Base-by-base conservation (phyloP, 2,113 vertebrate genomes). In the Cyanoderma ruficeps region DNA sequence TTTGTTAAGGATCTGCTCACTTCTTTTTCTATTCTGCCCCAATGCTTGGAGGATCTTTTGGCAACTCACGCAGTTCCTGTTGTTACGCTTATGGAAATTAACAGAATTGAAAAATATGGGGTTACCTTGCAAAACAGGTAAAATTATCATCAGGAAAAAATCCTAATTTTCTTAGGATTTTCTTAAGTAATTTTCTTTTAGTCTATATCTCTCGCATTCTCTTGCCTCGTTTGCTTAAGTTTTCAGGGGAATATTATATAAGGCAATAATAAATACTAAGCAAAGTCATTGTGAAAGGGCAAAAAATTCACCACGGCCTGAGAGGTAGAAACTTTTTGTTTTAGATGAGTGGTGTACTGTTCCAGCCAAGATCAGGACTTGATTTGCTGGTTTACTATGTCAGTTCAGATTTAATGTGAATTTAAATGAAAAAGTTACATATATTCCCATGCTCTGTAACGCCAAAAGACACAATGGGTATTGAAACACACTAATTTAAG, bases 1-100 rank as follows among this genome's bases (percentile, higher is more conserved):
- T 97, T 97, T 96, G 96, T 97, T 97, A 96, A 93, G 94, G 91
- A 97, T 90, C 94, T 95, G 91, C 65, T 96, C 85, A 63, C 50
- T 94, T 80, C 94, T 95, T 88, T 96, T 93, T 95, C 87, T 96
- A 53, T 89, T 96, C 90, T 89, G 69, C 80, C 89, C 95, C 82
- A 95, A 79, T 11, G 30, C 53, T 93, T 90, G 79, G 79, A 96
- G 59, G 94, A 95, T 91, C 68, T 82, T 94, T 91, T 82, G 75
- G 61, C 94, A 93, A 89, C 88, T 90, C 59, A 75, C 5, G 8
- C 65, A 85, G 72, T 80, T 96, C 94, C 87, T 91, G 72, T 89
- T 95, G 39, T 94, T 94, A 81, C 5, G 28, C 74, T 89, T 79
- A 72, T 11, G 87, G 96, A 93, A 96, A 96, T 90, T 92, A 95